A percentile compares a stretch with the other conserved stretches of the same genome.
These are phyloP conservation scores for Aphrocallistes beatrix DNA, from an alignment of 37 sponge, comb jelly and placozoan genomes.

Conservation along the genomic window DNA sequence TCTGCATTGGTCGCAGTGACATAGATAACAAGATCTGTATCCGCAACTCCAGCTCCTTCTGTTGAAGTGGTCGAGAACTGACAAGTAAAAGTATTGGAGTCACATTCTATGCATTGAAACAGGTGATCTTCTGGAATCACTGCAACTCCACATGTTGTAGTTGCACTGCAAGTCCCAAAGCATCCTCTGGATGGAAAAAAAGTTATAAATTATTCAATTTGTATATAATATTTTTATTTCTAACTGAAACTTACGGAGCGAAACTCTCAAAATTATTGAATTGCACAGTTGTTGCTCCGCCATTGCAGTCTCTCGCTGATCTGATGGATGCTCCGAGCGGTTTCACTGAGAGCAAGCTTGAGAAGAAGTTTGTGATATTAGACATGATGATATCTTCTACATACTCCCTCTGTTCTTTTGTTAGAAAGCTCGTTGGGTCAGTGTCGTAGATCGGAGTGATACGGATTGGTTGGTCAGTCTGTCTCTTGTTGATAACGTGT, in stretches of 20 bases:
- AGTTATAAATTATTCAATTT: background rate
- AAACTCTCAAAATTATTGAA: background rate
- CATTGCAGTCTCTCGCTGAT: background rate
- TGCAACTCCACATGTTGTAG: background rate
- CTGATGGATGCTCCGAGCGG: background rate
- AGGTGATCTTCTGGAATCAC: background rate
- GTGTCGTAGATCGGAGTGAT: slow-evolving; percentile 9
- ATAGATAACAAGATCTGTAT: slow-evolving; percentile 57
- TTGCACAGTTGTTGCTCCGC: background rate
- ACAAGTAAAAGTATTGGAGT: background rate
- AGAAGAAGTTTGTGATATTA: background rate
- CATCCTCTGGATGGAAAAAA: background rate
- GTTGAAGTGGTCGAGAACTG: background rate
- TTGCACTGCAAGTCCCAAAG: background rate
- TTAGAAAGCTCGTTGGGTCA: background rate
- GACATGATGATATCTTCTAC: background rate
- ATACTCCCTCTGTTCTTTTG: background rate
- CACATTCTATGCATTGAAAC: slow-evolving; percentile 37
- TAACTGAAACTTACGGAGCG: background rate
- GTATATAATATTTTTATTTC: background rate
- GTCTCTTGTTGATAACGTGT: slow-evolving; percentile 21
- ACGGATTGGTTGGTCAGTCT: slow-evolving; percentile 25
- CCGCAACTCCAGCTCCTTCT: slow-evolving; percentile 54
- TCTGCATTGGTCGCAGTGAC: slow-evolving; percentile 32
- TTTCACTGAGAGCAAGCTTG: background rate